These are phyloP conservation scores for Centrocercus urophasianus DNA, from an alignment of 2,113 vertebrate species.

Conservation along the genomic window DNA sequence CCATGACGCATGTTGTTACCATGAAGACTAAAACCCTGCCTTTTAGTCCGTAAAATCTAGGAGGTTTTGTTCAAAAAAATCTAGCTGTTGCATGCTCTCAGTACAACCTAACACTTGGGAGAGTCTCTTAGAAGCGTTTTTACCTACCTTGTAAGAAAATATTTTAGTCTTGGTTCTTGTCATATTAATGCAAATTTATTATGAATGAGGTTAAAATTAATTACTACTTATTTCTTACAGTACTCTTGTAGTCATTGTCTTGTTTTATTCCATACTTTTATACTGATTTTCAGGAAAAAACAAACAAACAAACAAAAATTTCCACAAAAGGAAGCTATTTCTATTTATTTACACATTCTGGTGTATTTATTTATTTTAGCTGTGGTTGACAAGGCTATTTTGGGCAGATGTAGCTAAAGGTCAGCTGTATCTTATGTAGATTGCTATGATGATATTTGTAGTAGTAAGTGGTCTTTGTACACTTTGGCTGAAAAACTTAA, in stretches of 20 bases:
- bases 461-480: not conserved
- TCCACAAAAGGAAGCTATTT: not conserved
- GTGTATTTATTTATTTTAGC: not conserved
- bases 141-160: not conserved
- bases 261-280: not conserved
- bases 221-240: not conserved
- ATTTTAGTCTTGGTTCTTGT: not conserved
- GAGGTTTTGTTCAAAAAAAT: not conserved
- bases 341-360: not conserved
- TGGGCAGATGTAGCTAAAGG: accelerated
- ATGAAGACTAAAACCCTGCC: not conserved
- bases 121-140: not conserved
- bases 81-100: not conserved
- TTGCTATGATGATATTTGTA: not conserved
- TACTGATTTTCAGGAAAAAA: not conserved
- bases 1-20: not conserved
- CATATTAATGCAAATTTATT: not conserved
- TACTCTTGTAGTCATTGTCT: not conserved
- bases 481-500: not conserved
- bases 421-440: not conserved
- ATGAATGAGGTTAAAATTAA: not conserved
- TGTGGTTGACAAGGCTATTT: not conserved
- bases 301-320: not conserved
- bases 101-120: not conserved
- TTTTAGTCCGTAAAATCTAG: not conserved